Evolutionary conservation across 64 coral and sea anemone genomes (phyloP).

Genomic region (Cladopsammia gracilis): DNA sequence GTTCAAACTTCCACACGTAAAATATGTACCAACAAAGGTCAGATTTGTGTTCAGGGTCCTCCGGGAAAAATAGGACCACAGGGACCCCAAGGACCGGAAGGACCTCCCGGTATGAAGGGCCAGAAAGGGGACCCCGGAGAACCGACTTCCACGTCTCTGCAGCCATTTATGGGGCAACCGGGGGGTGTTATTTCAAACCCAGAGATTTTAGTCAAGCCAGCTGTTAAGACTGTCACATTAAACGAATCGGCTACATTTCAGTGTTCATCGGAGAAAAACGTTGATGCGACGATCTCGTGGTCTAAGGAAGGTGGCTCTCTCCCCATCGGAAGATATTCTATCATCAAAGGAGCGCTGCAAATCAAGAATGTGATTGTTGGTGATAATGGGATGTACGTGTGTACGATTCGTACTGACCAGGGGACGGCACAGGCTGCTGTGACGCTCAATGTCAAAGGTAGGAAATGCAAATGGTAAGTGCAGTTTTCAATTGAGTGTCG

Average conservation of each 20-base stretch:
- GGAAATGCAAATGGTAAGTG: background rate
- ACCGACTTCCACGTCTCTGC: background rate
- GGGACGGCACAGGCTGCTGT: constrained; percentile 72
- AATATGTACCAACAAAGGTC: constrained; percentile 50
- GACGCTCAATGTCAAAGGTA: constrained; percentile 85
- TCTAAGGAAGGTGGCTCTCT: constrained; percentile 49
- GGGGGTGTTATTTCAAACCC: constrained; percentile 49
- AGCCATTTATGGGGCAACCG: constrained; percentile 35
- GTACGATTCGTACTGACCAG: constrained; percentile 67
- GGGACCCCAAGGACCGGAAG: constrained; percentile 5
- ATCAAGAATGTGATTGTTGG: constrained; percentile 55
- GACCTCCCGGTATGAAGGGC: constrained; percentile 31
- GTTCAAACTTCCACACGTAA: constrained; percentile 35
- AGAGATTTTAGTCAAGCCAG: constrained; percentile 72
- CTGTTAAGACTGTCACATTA: constrained; percentile 52
- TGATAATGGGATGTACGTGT: constrained; percentile 75
- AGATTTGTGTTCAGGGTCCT: constrained; percentile 66
- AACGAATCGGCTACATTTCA: constrained; percentile 71
- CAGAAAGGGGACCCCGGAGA: constrained; percentile 23
- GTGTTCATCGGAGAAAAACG: constrained; percentile 46
- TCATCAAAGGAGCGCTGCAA: constrained; percentile 73
- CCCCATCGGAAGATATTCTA: background rate
- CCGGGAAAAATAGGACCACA: constrained; percentile 44
- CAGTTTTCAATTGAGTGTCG: no score
- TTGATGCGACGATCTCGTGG: constrained; percentile 59